These are phyloP conservation scores for Eupithecia abbreviata DNA, from an alignment of 2,888 invertebrate species.

Conservation along the genomic window DNA sequence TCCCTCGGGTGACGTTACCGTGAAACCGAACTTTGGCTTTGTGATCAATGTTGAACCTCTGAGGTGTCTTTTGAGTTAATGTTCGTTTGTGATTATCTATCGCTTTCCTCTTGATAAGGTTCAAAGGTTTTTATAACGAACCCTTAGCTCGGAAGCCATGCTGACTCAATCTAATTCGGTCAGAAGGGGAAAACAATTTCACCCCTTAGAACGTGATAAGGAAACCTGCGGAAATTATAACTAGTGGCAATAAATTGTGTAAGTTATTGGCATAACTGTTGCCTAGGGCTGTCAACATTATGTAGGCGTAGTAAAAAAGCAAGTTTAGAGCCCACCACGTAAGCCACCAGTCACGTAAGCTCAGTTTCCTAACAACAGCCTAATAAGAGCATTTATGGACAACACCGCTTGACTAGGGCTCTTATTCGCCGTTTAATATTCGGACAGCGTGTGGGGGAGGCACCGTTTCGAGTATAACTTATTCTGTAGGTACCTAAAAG, in stretches of 20 bases:
- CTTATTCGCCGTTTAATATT: conserved; percentile 78
- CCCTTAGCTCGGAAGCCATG: background rate
- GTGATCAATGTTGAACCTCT: conserved; percentile 75
- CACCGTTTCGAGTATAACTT: conserved; percentile 49
- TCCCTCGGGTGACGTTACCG: conserved; percentile 75
- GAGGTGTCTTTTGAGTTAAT: conserved; percentile 74
- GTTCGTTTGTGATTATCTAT: conserved; percentile 65
- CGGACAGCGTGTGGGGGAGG: conserved; percentile 65
- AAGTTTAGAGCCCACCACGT: conserved; percentile 34
- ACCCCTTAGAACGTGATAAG: conserved; percentile 29
- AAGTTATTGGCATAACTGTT: conserved; percentile 41
- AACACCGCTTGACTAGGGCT: conserved; percentile 63
- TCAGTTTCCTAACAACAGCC: conserved; percentile 56
- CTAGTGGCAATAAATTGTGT: conserved; percentile 32
- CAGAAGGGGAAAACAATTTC: conserved; percentile 22
- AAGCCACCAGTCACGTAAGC: conserved; percentile 54
- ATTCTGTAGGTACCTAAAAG: conserved; percentile 53
- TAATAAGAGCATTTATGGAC: conserved; percentile 73
- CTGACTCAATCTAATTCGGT: conserved; percentile 30
- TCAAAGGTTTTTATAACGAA: conserved; percentile 33
- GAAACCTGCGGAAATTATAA: conserved; percentile 30
- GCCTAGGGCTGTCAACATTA: conserved; percentile 38
- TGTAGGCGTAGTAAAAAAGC: conserved; percentile 37
- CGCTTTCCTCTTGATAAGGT: conserved; percentile 54
- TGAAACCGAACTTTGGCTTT: conserved; percentile 72